A percentile compares a stretch with the other conserved stretches of the same genome.
Conservation (phyloP, 2,888 invertebrate species). For the Eupithecia dodoneata region DNA sequence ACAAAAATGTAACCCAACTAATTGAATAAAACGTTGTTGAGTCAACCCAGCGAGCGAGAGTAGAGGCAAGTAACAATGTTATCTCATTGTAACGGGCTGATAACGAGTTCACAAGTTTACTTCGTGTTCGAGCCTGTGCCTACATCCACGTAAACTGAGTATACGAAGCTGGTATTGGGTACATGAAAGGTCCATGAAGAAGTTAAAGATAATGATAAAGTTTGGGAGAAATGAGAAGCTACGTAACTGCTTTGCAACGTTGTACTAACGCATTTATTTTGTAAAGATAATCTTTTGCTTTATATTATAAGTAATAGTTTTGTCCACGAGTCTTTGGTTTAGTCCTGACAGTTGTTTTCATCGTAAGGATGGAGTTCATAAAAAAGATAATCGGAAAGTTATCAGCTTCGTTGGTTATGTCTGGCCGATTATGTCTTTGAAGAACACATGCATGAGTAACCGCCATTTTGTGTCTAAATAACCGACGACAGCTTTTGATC, state of each 20-base stretch:
- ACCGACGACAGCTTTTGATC: too few relatives aligned
- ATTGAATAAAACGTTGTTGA: constrained; percentile 1
- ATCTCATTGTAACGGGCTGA: constrained; percentile 14
- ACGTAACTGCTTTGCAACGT: neutral
- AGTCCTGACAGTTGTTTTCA: neutral
- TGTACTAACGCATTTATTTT: neutral
- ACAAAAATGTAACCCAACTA: constrained; percentile 8
- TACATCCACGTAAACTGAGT: neutral
- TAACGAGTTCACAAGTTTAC: constrained; percentile 16
- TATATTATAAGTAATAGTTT: neutral
- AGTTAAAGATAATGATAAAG: neutral
- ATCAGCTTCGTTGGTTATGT: too few relatives aligned
- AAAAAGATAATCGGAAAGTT: too few relatives aligned
- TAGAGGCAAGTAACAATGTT: constrained; percentile 13
- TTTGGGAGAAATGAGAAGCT: neutral
- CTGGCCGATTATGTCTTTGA: too few relatives aligned
- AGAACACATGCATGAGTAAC: neutral
- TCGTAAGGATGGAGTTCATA: neutral
- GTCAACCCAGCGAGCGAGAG: neutral
- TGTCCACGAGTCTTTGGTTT: neutral
- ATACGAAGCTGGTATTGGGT: neutral
- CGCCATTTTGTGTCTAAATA: neutral
- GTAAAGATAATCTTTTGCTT: neutral
- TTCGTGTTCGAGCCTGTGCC: neutral
- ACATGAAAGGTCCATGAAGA: neutral